Evolutionary conservation across 1,140 invertebrate genomes (phyloP).

Genomic region (Onthophagus taurus): DNA sequence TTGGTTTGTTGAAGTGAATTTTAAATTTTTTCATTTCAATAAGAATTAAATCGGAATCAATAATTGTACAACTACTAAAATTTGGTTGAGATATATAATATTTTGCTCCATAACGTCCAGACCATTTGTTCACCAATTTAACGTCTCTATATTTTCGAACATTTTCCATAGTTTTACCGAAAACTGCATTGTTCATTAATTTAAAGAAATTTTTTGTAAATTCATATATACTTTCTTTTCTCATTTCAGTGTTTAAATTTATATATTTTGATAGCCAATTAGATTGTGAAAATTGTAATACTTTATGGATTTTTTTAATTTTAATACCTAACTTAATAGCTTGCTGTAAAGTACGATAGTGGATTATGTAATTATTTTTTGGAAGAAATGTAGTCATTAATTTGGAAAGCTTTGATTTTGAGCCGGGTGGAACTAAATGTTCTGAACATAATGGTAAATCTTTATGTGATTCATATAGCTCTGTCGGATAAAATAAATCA

Average conservation of each 20-base stretch:
- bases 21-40: constrained; percentile 21
- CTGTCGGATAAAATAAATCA: constrained; percentile 27
- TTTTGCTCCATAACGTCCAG: constrained; percentile 15
- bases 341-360: constrained; percentile 41
- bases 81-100: constrained; percentile 19
- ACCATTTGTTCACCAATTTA: constrained; percentile 20
- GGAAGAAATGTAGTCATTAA: constrained; percentile 14
- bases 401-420: too few species aligned
- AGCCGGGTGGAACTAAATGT: too few species aligned
- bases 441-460: too few species aligned
- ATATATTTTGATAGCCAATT: constrained; percentile 34
- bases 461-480: too few species aligned
- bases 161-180: constrained; percentile 15
- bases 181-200: constrained; percentile 10
- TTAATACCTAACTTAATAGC: constrained; percentile 37
- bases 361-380: constrained; percentile 40
- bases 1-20: constrained; percentile 20
- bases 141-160: constrained; percentile 19
- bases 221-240: constrained; percentile 28
- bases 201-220: constrained; percentile 34
- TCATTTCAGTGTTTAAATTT: constrained; percentile 2
- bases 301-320: constrained; percentile 39
- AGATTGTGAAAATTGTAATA: constrained; percentile 41
- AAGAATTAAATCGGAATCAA: constrained; percentile 17
- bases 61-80: constrained; percentile 21